These are phyloP conservation scores for Eolophus roseicapilla DNA, from an alignment of 2,113 vertebrate genomes.

Conservation along the genomic window DNA sequence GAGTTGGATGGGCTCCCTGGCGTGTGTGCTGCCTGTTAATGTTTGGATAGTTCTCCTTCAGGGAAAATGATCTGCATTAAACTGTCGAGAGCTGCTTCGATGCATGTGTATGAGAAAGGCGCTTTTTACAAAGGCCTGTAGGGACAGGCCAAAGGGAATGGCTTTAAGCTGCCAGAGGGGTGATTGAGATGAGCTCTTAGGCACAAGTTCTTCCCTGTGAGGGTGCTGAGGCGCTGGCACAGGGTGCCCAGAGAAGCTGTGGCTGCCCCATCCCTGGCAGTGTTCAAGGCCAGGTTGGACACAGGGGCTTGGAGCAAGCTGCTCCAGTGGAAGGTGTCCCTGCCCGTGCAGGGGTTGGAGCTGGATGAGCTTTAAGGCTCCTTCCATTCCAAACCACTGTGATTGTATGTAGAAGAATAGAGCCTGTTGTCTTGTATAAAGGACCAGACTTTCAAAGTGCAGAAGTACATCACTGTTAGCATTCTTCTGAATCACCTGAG, in stretches of 20 bases:
- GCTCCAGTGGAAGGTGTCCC: not conserved
- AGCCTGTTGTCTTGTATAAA: not conserved
- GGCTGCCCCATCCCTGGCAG: too few species aligned
- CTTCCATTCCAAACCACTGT: not conserved
- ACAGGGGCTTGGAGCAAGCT: not conserved
- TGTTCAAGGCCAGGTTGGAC: not conserved
- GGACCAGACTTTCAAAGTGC: not conserved
- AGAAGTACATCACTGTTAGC: not conserved
- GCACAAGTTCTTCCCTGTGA: not conserved
- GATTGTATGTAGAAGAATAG: not conserved
- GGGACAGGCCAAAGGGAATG: not conserved
- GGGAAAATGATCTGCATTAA: not conserved
- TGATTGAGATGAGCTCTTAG: not conserved
- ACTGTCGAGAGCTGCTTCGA: not conserved
- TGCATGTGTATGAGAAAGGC: not conserved
- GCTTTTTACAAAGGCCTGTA: not conserved
- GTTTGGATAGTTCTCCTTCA: not conserved
- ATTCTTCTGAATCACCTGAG: not conserved
- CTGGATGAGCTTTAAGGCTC: not conserved
- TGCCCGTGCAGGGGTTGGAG: not conserved
- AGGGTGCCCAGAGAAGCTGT: too few species aligned
- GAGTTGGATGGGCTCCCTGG: constrained; percentile 6
- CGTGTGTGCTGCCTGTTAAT: not conserved
- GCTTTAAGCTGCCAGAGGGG: not conserved
- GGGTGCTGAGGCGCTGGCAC: too few species aligned